Evolutionary conservation across 1,140 invertebrate genomes (phyloP).

Genomic region (Reticulitermes speratus): DNA sequence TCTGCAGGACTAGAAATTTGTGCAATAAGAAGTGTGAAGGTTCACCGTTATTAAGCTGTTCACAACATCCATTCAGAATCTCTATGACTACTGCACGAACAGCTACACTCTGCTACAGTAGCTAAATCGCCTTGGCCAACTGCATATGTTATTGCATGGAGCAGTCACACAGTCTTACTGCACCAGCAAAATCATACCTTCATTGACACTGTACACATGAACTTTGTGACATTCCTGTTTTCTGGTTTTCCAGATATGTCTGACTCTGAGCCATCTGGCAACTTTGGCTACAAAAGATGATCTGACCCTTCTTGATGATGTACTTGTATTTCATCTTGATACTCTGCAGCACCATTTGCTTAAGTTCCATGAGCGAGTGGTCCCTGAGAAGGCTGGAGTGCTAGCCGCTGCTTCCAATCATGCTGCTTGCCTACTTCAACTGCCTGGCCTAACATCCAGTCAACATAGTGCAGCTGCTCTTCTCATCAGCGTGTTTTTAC

Average conservation of each 20-base stretch:
- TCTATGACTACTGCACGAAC: no score
- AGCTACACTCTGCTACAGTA: no score
- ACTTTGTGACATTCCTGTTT: no score
- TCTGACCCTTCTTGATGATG: constrained; percentile 44
- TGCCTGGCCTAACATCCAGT: constrained; percentile 3
- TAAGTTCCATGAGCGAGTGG: constrained; percentile 45
- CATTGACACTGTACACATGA: no score
- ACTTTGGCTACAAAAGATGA: constrained; percentile 43
- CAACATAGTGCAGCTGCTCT: constrained; percentile 23
- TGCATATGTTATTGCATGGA: no score
- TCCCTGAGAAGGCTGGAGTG: constrained; percentile 50
- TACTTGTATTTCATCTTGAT: constrained; percentile 30
- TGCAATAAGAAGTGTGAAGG: no score
- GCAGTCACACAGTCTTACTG: no score
- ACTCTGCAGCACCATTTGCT: constrained; percentile 29
- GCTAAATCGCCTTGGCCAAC: no score
- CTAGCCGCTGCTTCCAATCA: constrained; percentile 42
- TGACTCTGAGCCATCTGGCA: constrained; percentile 47
- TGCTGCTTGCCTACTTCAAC: constrained; percentile 18
- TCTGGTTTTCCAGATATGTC: constrained; percentile 44
- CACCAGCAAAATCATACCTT: no score
- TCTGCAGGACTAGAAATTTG: no score
- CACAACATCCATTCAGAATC: no score
- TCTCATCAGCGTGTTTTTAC: constrained; percentile 17
- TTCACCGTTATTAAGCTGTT: no score